These are phyloP conservation scores for Eupithecia centaureata DNA, from an alignment of 2,888 invertebrate genomes.

Conservation along the genomic window DNA sequence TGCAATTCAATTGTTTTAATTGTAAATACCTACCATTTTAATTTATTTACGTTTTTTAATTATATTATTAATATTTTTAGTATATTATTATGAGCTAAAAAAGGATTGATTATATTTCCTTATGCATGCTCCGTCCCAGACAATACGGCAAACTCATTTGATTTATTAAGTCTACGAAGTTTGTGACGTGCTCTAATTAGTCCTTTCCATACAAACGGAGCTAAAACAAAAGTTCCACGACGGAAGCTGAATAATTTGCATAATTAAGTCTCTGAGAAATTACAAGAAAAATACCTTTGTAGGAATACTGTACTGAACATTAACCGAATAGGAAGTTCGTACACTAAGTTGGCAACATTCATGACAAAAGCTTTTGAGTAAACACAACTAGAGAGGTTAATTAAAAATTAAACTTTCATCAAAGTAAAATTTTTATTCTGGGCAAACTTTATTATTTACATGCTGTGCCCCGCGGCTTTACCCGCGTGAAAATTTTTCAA, in stretches of 20 bases:
- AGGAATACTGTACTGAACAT: not conserved
- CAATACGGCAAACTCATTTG: constrained; percentile 26
- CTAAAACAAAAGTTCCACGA: constrained; percentile 37
- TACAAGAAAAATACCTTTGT: constrained; percentile 13
- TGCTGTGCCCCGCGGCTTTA: too few relatives aligned
- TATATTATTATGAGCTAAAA: too few relatives aligned
- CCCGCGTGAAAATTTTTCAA: too few relatives aligned
- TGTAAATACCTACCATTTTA: too few relatives aligned
- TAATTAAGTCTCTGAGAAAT: constrained; percentile 36
- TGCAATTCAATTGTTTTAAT: too few relatives aligned
- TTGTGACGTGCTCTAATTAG: constrained; percentile 36
- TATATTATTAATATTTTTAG: too few relatives aligned
- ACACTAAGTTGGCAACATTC: not conserved
- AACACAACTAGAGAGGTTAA: not conserved
- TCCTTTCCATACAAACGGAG: constrained; percentile 28
- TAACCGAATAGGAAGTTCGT: not conserved
- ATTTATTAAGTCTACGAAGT: constrained; percentile 36
- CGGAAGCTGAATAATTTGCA: constrained; percentile 33
- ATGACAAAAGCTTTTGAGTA: not conserved
- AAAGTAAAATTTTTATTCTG: too few relatives aligned
- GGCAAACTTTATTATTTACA: too few relatives aligned
- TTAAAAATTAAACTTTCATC: too few relatives aligned
- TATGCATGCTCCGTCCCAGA: constrained; percentile 6
- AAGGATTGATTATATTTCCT: constrained; percentile 14
- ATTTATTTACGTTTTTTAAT: too few relatives aligned